Percentiles rank a stretch among this genome's conserved stretches.
Conservation (phyloP, 2,888 invertebrate species). For the Pseudococcus longispinus region DNA sequence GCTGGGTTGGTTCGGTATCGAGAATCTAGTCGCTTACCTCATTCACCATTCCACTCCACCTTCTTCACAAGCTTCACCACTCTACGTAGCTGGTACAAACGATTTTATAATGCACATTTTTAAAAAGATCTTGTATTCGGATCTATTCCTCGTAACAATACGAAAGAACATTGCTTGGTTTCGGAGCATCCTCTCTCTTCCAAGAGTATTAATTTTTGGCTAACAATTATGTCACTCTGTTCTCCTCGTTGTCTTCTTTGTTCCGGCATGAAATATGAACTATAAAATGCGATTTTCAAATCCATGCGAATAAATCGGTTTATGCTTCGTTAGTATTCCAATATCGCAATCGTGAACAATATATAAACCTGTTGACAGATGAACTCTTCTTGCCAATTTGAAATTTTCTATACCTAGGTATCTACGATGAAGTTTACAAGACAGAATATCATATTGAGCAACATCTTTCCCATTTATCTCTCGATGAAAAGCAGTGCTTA, state of each 20-base stretch:
- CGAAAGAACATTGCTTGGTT: background rate
- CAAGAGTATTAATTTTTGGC: background rate
- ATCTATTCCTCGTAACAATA: background rate
- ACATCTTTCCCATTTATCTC: background rate
- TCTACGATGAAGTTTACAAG: background rate
- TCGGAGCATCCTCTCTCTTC: background rate
- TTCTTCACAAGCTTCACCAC: slow-evolving; percentile 32
- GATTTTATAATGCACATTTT: slow-evolving; percentile 12
- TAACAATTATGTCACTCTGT: background rate
- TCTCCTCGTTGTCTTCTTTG: too few species aligned
- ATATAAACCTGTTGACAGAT: background rate
- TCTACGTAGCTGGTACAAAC: background rate
- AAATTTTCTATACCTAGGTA: background rate
- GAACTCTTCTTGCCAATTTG: background rate
- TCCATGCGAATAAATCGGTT: background rate
- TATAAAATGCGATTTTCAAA: background rate
- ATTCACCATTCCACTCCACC: slow-evolving; percentile 42
- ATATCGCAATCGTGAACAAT: background rate
- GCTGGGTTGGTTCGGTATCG: slow-evolving; percentile 14
- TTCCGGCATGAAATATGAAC: background rate
- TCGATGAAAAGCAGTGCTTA: background rate
- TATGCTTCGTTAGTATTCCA: background rate
- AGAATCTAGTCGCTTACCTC: slow-evolving; percentile 36
- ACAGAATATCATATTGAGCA: background rate
- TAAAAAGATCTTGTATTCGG: background rate